These are phyloP conservation scores for Hyles lineata DNA, from an alignment of 2,888 invertebrate genomes.

Conservation along the genomic window DNA sequence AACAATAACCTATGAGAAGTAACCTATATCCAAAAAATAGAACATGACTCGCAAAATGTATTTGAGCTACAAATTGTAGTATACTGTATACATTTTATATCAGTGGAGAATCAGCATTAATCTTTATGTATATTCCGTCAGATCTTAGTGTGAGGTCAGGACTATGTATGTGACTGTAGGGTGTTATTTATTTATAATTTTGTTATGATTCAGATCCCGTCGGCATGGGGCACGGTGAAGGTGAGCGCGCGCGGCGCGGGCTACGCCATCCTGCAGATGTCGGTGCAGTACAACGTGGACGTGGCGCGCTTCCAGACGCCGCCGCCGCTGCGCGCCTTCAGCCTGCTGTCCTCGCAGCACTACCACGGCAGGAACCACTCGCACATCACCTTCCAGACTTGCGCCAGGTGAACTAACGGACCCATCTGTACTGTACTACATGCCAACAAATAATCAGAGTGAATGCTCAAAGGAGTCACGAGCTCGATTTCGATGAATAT, in stretches of 20 bases:
- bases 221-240: slow-evolving; percentile 97
- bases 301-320: slow-evolving; percentile 92
- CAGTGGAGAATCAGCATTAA: too few species aligned
- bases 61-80: too few species aligned
- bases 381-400: slow-evolving; percentile 93
- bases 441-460: too few species aligned
- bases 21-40: background rate
- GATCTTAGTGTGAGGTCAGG: too few species aligned
- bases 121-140: too few species aligned
- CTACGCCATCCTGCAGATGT: slow-evolving; percentile 97
- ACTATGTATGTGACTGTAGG: too few species aligned
- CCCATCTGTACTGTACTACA: too few species aligned
- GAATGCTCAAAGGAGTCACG: too few species aligned
- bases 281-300: slow-evolving; percentile 96
- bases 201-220: slow-evolving; percentile 94
- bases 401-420: slow-evolving; percentile 88
- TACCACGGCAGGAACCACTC: slow-evolving; percentile 97
- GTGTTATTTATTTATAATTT: too few species aligned
- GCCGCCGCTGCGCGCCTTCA: slow-evolving; percentile 93
- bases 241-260: slow-evolving; percentile 97
- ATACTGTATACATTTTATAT: too few species aligned
- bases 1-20: background rate
- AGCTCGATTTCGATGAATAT: too few species aligned
- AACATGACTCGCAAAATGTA: too few species aligned
- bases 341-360: slow-evolving; percentile 89